Evolutionary conservation across 2,113 vertebrate genomes (phyloP), one percentile per base, ranked within the genome.

Genomic region (Leptobrachium leishanense): DNA sequence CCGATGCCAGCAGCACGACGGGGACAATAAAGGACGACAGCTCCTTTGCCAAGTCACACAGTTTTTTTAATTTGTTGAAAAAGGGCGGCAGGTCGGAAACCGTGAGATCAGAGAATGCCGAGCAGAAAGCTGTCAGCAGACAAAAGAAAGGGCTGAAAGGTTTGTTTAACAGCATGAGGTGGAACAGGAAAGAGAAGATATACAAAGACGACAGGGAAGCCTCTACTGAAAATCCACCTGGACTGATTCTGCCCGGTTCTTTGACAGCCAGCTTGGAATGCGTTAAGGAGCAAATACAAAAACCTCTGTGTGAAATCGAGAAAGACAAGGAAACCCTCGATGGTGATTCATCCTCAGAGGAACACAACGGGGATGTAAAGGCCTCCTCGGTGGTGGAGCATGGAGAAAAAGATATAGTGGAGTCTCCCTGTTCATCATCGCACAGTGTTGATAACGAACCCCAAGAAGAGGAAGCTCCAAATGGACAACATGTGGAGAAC

Each of bases 41-140:
- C 89, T 91, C 96, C 6, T 93, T 96, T 87, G 95, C 93, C 39
- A 97, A 95, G 89, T 97, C 96, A 1, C 93, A 97, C 85, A 91
- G 94, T 88, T 98, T 98, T 88, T 92, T 98, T 73, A 93, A 93
- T 0, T 84, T 96, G 41, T 82, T 98, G 82, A 91, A 90, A 41
- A 93, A 92, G 66, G 93, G 92, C 74, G 90, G 94, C 31, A 87
- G 90, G 85, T 81, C 87, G 10, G 94, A 82, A 3, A 88, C 81
- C 43, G 92, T 94, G 82, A 88, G 86, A 69, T 86, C 88, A 39
- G 93, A 93, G 72, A 85, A 92, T 2, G 93, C 91, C 0, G 93
- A 95, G 1, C 92, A 89, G 53, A 94, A 92, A 86, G 90, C 95
- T 0, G 86, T 84, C 76, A 87, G 89, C 83, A 91, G 89, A 82